Base-by-base conservation (phyloP, 2,888 invertebrate species). In the Hyposoter dolosus region DNA sequence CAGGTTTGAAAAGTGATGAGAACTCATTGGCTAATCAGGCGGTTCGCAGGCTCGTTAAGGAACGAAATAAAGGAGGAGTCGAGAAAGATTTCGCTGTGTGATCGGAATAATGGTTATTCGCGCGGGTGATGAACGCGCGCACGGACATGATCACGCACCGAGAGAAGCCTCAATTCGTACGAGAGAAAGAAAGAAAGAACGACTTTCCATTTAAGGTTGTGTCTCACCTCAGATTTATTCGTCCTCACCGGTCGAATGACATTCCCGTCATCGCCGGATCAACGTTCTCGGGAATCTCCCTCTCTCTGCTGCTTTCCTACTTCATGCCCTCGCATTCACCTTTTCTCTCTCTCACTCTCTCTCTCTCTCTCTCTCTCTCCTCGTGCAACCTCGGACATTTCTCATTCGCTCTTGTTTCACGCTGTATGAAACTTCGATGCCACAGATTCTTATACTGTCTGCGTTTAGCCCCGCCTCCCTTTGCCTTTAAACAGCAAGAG, bases 241-340 rank as follows among this genome's bases (percentile, higher is more conserved):
- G 87, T 88, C 85, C 88, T 89, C 87, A 89, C 89, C 88, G 89
- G 89, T 89, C 88, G 90, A 88, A 88, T 88, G 90, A 90, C 90
- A 92, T 92, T 90, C 89, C 90, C 91, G 90, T 91, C 92, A 92
- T 91, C 90, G 90, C 88, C 76, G 90, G 90, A 91, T 91, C 90
- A 90, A 89, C 89, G 90, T 90, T 90, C 91, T 90, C 90, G 89
- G 89, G 90, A 90, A 89, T 88, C 87, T 85, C 72, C 53, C 86
- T 87, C 83, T 78, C 75, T 68, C 66, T 72, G 43, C 66, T 45
- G 72, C 81, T 82, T 10, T 72, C 47, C 66, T 45, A 69, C 81
- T 82, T 10, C 69, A 83, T 66, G 68, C 72, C 40, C 40, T 82
- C 63, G 53, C 32, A 75, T 74, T 74, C 69, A 65, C 78, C 69